These are phyloP conservation scores for Petrocephalus microphthalmus DNA, from an alignment of 2,113 vertebrate species.

Conservation along the genomic window DNA sequence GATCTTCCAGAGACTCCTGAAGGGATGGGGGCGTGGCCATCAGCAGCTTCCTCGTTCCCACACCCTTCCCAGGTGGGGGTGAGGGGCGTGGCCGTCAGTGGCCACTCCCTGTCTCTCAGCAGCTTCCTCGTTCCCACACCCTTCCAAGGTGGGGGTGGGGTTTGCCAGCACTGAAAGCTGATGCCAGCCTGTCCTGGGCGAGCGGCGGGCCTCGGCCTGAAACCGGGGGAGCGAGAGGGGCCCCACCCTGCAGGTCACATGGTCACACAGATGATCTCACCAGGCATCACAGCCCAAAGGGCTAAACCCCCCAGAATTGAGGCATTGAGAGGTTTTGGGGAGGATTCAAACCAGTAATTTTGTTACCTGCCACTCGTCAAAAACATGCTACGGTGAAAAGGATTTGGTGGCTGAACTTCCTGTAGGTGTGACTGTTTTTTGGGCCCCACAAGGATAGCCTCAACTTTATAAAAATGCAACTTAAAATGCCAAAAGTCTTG, in stretches of 20 bases:
- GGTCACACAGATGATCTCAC: conserved; percentile 1
- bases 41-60: neutral
- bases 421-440: too few relatives aligned
- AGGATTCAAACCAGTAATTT: too few relatives aligned
- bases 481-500: too few relatives aligned
- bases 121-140: neutral
- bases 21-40: neutral
- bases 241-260: conserved; percentile 3
- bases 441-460: too few relatives aligned
- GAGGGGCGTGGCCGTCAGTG: neutral
- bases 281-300: neutral
- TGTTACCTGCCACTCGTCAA: too few relatives aligned
- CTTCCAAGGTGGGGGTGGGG: neutral
- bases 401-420: too few relatives aligned
- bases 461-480: too few relatives aligned
- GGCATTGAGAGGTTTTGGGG: too few relatives aligned
- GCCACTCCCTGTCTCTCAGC: neutral
- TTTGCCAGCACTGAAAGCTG: neutral
- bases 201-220: neutral
- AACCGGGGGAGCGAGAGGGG: neutral
- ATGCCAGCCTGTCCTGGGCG: neutral
- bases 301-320: neutral
- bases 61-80: neutral
- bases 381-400: too few relatives aligned
- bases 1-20: too few relatives aligned